A percentile compares a stretch with the other conserved stretches of the same genome.
phyloP scores from a whole-genome alignment of 2,797 vertebrate genomes.

The Acanthurus tractus region DNA sequence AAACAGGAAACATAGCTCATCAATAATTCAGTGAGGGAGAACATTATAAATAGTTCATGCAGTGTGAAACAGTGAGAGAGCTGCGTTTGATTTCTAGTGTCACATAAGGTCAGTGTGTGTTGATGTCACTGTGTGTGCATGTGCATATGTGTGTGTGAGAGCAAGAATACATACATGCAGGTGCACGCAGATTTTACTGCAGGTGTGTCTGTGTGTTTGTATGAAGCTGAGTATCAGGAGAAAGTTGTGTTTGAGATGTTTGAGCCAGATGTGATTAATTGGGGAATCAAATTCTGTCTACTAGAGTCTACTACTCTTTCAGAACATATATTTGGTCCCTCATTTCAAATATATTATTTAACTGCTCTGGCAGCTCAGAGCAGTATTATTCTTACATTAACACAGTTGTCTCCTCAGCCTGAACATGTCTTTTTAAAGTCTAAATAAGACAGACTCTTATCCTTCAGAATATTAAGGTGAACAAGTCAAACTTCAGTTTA shows the following conservation, averaged over 20 bases:
- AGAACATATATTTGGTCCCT: not conserved
- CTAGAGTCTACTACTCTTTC: constrained; percentile 19
- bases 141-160: constrained; percentile 1
- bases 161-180: not conserved
- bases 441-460: constrained; percentile 23
- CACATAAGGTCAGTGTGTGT: constrained; percentile 69
- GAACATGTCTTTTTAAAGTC: constrained; percentile 22
- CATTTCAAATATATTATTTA: constrained; percentile 1
- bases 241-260: not conserved
- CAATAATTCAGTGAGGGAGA: constrained; percentile 83
- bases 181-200: constrained; percentile 25
- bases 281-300: not conserved
- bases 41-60: constrained; percentile 86
- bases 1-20: constrained; percentile 79
- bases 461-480: not conserved
- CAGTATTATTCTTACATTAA: constrained; percentile 23
- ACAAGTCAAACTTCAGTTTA: constrained; percentile 32
- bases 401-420: constrained; percentile 3
- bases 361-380: not conserved
- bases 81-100: constrained; percentile 77
- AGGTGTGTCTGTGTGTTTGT: constrained; percentile 1
- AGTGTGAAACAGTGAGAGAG: constrained; percentile 72
- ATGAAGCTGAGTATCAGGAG: not conserved
- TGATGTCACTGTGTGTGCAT: constrained; percentile 16
- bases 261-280: constrained; percentile 13